Base-by-base conservation (phyloP, 2,888 invertebrate species). In the Miltochrista miniata region DNA sequence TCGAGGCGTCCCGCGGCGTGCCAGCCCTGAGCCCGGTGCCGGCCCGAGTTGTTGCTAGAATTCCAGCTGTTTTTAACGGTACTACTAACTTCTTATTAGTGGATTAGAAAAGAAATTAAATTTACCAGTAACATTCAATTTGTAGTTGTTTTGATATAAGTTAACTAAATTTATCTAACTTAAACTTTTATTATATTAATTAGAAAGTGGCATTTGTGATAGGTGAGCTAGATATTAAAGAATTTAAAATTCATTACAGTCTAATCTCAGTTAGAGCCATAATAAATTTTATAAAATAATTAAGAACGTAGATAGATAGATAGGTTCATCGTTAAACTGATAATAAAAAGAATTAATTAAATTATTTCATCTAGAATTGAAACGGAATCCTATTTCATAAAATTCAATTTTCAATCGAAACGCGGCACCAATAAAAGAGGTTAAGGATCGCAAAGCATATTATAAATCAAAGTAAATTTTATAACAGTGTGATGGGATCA, bases 41-140 rank as follows among this genome's bases (percentile, higher is more conserved):
- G 18, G 47, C n/a, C 36, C 85, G 78, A 83, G 86, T 86, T 85
- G 87, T 88, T 85, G 79, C 83, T 81, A 79, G 87, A 84, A 80
- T 83, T 87, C 88, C 89, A 88, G 88, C 89, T 87, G 90, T 79
- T 88, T 79, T 75, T 78, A 85, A 84, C 85, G 87, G 88, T 87
- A 31, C 10, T 30, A 83, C 73, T 84, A 79, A 81, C 79, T 85
- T 85, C 84, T 84, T 87, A 87, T 87, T 87, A 85, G 84, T 86
- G 83, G 80, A 85, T 88, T 85, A 87, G 72, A 81, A 80, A 76
- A 74, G 64, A 81, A 85, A 85, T 83, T 80, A 81, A 15, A 38
- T 15, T 38, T 38, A 83, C 81, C 72, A 61, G 69, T 59, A 70
- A 13, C 59, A 70, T 76, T 73, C 73, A 74, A 72, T 70, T 67